Evolutionary conservation across 2,113 vertebrate species (phyloP), one percentile per base, ranked within the genome.

Genomic region (Corythornis vintsioides): DNA sequence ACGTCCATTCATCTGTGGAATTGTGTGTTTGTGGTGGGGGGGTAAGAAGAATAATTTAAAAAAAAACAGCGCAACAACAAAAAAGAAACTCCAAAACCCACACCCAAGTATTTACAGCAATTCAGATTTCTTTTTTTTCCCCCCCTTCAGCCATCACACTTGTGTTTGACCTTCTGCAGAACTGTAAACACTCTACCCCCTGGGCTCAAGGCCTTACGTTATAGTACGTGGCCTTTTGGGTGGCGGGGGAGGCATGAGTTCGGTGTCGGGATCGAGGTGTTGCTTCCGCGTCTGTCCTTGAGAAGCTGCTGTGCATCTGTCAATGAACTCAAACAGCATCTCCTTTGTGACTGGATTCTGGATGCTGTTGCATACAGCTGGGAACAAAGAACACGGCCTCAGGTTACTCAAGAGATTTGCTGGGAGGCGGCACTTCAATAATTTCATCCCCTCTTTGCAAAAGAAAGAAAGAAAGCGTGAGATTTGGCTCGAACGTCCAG

Each of bases 331-430:
- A 85, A 99, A 98, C 48, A 99, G 98, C 93, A 99, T 98, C 95
- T 98, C 98, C 98, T 99, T 99, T 2, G 99, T 99, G 95, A 99
- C 99, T 4, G 99, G 99, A 89, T 98, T 98, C 94, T 98, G 97
- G 97, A 99, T 99, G 97, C 98, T 99, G 94, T 98, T 99, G 92
- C 99, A 99, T 76, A 99, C 99, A 94, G 99, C 99, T 99, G 97
- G 60, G 87, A 90, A 97, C 71, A 94, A 92, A 97, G 74, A 84
- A 88, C 31, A 84, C 1, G 25, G 64, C 31, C 35, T 83, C 50
- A 73, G 26, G 50, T 91, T 86, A 92, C 55, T 26, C 24, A 83
- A 84, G 18, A 1, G 2, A 59, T 56, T n/a, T 67, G 47, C 19
- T 72, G 43, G 5, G 5, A 45, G 67, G 53, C 0, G 0, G 65